Percentiles rank a stretch among this genome's conserved stretches.
phyloP scores from a whole-genome alignment of 1,140 invertebrate species.

The Tetragnatha versicolor region DNA sequence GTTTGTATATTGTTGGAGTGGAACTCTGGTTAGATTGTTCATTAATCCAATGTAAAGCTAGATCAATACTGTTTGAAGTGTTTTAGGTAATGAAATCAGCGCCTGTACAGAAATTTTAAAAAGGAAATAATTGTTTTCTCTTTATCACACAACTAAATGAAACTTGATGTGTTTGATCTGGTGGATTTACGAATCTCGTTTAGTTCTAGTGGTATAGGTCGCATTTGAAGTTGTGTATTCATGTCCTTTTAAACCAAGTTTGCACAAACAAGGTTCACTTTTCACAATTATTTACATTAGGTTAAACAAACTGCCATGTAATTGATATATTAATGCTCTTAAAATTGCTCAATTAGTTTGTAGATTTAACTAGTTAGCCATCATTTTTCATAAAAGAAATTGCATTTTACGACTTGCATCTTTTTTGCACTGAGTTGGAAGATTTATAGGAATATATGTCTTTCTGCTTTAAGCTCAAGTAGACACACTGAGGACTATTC shows the following conservation, averaged over 20 bases:
- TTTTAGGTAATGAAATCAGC: slow-evolving; percentile 55
- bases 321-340: neutral
- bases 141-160: slow-evolving; percentile 55
- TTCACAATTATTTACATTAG: too few relatives aligned
- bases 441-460: neutral
- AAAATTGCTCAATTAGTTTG: slow-evolving; percentile 46
- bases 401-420: slow-evolving; percentile 9
- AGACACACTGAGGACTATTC: too few relatives aligned
- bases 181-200: too few relatives aligned
- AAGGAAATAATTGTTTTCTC: slow-evolving; percentile 55
- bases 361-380: slow-evolving; percentile 12
- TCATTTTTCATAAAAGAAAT: slow-evolving; percentile 18
- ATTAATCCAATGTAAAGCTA: slow-evolving; percentile 54
- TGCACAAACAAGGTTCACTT: too few relatives aligned
- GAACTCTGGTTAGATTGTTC: slow-evolving; percentile 55
- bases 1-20: slow-evolving; percentile 55
- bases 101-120: slow-evolving; percentile 53
- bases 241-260: too few relatives aligned
- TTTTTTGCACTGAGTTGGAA: slow-evolving; percentile 15
- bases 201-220: too few relatives aligned
- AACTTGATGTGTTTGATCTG: slow-evolving; percentile 4
- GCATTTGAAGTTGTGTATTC: too few relatives aligned
- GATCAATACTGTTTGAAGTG: slow-evolving; percentile 56
- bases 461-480: slow-evolving; percentile 23
- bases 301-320: neutral